These are phyloP conservation scores for Lutjanus campechanus DNA, from an alignment of 2,797 vertebrate species.

Conservation along the genomic window DNA sequence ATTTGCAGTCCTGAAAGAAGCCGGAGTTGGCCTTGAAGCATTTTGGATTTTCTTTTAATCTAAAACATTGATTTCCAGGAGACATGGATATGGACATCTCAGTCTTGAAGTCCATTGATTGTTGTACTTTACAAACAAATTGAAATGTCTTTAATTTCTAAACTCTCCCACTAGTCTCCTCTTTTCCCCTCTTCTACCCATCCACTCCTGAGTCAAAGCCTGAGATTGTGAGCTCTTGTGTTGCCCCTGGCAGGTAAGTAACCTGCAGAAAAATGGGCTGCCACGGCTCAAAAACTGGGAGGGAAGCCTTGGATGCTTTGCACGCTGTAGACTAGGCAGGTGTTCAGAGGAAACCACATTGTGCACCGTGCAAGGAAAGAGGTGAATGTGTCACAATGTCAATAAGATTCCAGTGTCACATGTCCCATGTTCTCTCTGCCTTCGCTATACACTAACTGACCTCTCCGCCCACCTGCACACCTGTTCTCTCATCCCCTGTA, in stretches of 20 bases:
- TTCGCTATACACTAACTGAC: not conserved
- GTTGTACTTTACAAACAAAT: not conserved
- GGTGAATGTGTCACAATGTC: constrained; percentile 16
- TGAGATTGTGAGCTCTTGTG: not conserved
- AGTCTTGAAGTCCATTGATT: not conserved
- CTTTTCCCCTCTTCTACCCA: not conserved
- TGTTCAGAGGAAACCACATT: constrained; percentile 37
- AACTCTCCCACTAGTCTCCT: not conserved
- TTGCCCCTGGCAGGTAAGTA: constrained; percentile 36
- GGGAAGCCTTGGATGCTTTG: constrained; percentile 19
- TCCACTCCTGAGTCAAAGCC: not conserved
- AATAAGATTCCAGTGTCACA: not conserved
- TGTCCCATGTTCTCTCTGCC: not conserved
- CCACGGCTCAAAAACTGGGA: constrained; percentile 40
- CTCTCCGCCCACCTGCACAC: not conserved
- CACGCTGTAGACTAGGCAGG: constrained; percentile 33
- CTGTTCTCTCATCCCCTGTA: not conserved
- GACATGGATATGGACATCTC: not conserved
- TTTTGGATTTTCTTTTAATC: not conserved
- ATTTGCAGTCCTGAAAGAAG: not conserved
- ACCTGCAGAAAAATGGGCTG: constrained; percentile 45
- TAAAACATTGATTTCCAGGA: not conserved
- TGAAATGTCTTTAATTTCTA: not conserved
- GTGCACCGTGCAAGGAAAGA: constrained; percentile 24
- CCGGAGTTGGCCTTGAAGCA: not conserved